A percentile compares a stretch with the other conserved stretches of the same genome.
phyloP scores from a whole-genome alignment of 2,888 invertebrate genomes.

The Sminthurides aquaticus region DNA sequence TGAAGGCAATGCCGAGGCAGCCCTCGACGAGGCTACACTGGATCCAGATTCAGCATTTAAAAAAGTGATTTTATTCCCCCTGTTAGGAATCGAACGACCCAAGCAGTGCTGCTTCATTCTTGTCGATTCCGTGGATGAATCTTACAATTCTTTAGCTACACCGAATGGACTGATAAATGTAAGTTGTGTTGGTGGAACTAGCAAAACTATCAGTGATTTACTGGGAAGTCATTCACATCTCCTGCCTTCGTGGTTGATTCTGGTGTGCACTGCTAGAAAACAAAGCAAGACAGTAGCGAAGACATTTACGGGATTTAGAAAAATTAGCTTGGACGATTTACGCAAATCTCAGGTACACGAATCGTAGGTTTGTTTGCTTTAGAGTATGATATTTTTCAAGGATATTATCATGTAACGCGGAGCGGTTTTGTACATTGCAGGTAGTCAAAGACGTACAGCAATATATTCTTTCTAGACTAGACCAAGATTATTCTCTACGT shows the following conservation, averaged over 20 bases:
- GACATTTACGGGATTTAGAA: conserved; percentile 71
- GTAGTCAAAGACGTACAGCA: conserved; percentile 92
- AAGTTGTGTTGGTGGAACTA: conserved; percentile 44
- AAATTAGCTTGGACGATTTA: conserved; percentile 83
- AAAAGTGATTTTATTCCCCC: conserved; percentile 75
- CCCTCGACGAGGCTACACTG: conserved; percentile 64
- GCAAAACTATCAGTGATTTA: conserved; percentile 69
- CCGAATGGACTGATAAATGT: conserved; percentile 1
- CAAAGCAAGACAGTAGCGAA: conserved; percentile 71
- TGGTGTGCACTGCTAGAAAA: conserved; percentile 49
- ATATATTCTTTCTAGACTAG: conserved; percentile 81
- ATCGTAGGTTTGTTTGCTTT: no score
- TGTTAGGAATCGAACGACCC: conserved; percentile 77
- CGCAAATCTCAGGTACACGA: conserved; percentile 60
- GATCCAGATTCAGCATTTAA: conserved; percentile 89
- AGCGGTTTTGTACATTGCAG: conserved; percentile 45
- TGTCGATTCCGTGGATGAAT: conserved; percentile 87
- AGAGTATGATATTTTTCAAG: conserved; percentile 1
- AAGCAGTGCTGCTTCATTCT: conserved; percentile 70
- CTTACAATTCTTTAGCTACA: conserved; percentile 29
- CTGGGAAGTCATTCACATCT: conserved; percentile 81
- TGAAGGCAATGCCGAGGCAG: conserved; percentile 14
- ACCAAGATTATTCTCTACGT: conserved; percentile 77
- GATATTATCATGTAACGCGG: neutral
- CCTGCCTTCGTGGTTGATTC: conserved; percentile 75